Base-by-base conservation (phyloP, 2,888 invertebrate species). In the Orthonevra nobilis region DNA sequence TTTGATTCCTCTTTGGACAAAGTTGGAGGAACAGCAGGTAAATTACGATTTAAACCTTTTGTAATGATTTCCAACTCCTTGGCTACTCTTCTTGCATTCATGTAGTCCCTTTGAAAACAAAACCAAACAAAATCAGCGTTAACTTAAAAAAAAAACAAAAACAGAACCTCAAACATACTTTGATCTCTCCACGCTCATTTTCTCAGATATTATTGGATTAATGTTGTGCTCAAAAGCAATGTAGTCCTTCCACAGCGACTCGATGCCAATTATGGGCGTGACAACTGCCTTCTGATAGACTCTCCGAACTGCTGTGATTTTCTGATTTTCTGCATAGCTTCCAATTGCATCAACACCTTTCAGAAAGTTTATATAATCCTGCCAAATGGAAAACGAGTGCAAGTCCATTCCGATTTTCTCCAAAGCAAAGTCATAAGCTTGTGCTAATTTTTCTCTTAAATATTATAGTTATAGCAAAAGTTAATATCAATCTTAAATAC, bases 331-430 rank as follows among this genome's bases (percentile, higher is more conserved):
- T 0, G 99, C 99, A 88, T 99, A 99, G 0, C 98, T 98, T 0
- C 99, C 99, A 0, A 97, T 95, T 0, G 99, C 99, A 83, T 99
- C 99, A 0, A 98, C 98, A 48, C 95, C 93, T 88, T 97, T 99
- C 69, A 99, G 90, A 88, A 99, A 99, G 40, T 94, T 94, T 0
- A 99, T 96, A 86, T 99, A 99, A 86, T 99, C 99, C 85, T 96
- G 95, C 97, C 99, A 99, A 75, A 99, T 96, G 5, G 95, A 94
- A 87, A 96, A 97, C 0, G 98, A 97, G 89, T 97, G 96, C 83
- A 98, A 95, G 86, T 99, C 99, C 93, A 99, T 94, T 0, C 99
- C 99, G 82, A 99, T 98, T 90, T 99, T 98, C 81, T 99, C 99
- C 81, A 99, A 89, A 0, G 99, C 99, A 89, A 99, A 99, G 89